Percentiles rank a stretch among this genome's conserved stretches.
Evolutionary conservation across 2,113 vertebrate species (phyloP).

Genomic region (Trogon surrucura): DNA sequence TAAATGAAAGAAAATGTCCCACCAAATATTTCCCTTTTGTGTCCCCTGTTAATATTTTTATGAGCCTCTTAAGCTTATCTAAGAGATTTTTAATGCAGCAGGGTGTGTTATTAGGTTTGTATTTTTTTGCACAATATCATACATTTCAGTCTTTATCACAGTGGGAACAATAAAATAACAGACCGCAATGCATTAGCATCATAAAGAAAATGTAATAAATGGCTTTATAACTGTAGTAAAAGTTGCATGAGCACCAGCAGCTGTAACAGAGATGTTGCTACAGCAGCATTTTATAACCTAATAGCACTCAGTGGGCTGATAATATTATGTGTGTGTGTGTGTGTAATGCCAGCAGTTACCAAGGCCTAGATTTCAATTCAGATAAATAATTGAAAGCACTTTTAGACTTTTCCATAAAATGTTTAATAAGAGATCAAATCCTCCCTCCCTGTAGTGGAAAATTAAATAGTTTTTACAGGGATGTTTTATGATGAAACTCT

Average conservation of each 20-base stretch:
- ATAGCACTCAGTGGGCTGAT: slow-evolving; percentile 79
- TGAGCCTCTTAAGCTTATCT: slow-evolving; percentile 73
- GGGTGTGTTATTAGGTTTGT: slow-evolving; percentile 63
- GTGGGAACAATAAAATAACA: slow-evolving; percentile 81
- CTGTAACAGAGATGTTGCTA: slow-evolving; percentile 77
- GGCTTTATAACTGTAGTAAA: slow-evolving; percentile 83
- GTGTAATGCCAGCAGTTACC: slow-evolving; percentile 71
- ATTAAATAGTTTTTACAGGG: slow-evolving; percentile 79
- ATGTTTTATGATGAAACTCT: slow-evolving; percentile 64
- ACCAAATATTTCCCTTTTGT: slow-evolving; percentile 71
- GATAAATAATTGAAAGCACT: slow-evolving; percentile 82
- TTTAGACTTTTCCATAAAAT: slow-evolving; percentile 81
- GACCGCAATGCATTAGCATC: slow-evolving; percentile 78
- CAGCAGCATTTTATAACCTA: slow-evolving; percentile 76
- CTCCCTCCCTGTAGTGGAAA: slow-evolving; percentile 70
- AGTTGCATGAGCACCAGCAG: slow-evolving; percentile 79
- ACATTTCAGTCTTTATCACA: slow-evolving; percentile 78
- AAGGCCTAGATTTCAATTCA: slow-evolving; percentile 75
- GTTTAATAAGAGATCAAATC: slow-evolving; percentile 80
- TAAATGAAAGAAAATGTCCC: slow-evolving; percentile 69
- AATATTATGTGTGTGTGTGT: slow-evolving; percentile 65
- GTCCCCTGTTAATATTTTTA: slow-evolving; percentile 76
- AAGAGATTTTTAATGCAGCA: slow-evolving; percentile 77
- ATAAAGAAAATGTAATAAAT: slow-evolving; percentile 85
- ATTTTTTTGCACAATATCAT: slow-evolving; percentile 71